A percentile compares a stretch with the other conserved stretches of the same genome.
phyloP scores from a whole-genome alignment of 2,797 vertebrate species.

The Setipinna tenuifilis region DNA sequence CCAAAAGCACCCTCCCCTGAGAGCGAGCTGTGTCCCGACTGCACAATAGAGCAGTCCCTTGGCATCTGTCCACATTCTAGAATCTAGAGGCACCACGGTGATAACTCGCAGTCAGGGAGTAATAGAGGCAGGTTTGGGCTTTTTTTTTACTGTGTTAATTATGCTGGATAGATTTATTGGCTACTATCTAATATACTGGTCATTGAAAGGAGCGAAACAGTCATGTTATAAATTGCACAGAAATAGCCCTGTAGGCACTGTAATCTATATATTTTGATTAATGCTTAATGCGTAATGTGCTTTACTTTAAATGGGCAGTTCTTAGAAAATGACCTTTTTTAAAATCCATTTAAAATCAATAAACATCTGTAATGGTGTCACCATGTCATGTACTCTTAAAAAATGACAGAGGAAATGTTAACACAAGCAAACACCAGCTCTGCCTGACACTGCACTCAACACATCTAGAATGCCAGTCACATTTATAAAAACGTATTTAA shows the following conservation, averaged over 20 bases:
- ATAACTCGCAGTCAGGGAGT: neutral
- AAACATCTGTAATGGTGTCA: neutral
- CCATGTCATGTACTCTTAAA: neutral
- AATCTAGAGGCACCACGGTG: neutral
- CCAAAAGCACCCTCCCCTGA: neutral
- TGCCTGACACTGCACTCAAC: neutral
- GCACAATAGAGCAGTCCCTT: neutral
- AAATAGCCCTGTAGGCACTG: neutral
- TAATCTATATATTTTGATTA: neutral
- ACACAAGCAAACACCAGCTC: neutral
- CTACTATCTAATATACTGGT: neutral
- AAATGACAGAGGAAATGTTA: no score
- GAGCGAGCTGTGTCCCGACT: neutral
- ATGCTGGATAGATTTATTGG: neutral
- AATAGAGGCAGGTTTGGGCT: neutral
- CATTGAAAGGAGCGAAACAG: neutral
- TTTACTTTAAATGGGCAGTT: neutral
- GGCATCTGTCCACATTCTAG: neutral
- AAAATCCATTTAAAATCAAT: neutral
- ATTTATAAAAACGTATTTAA: neutral
- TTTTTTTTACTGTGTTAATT: neutral
- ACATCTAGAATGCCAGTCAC: neutral
- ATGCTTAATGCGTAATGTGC: neutral
- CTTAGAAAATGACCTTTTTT: neutral
- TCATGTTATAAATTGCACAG: neutral